Percentiles rank a stretch among this genome's conserved stretches.
phyloP scores from a whole-genome alignment of 2,888 invertebrate species.

The Ariolimax columbianus region DNA sequence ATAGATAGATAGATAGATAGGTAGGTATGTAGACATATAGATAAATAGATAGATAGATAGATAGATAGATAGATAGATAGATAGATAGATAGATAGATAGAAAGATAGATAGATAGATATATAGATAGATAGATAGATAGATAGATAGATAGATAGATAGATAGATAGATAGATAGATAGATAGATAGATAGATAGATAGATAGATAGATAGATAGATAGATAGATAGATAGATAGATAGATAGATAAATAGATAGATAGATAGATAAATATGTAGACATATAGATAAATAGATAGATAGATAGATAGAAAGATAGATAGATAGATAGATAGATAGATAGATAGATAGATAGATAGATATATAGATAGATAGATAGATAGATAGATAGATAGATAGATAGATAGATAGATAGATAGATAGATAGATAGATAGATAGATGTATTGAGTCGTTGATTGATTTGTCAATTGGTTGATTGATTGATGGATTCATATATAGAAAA shows the following conservation, averaged over 20 bases:
- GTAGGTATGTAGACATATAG: too few relatives aligned
- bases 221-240: slow-evolving; percentile 14
- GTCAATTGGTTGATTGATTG: too few relatives aligned
- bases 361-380: slow-evolving; percentile 14
- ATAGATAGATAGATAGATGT: too few relatives aligned
- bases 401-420: slow-evolving; percentile 14
- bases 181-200: slow-evolving; percentile 14
- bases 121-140: slow-evolving; percentile 14
- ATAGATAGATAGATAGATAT: slow-evolving; percentile 14
- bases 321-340: slow-evolving; percentile 14
- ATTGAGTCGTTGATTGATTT: too few relatives aligned
- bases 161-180: slow-evolving; percentile 14
- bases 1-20: background rate
- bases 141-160: slow-evolving; percentile 14
- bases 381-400: slow-evolving; percentile 14
- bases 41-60: too few relatives aligned
- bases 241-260: too few relatives aligned
- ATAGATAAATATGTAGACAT: too few relatives aligned
- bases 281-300: too few relatives aligned
- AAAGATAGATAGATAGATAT: too few relatives aligned
- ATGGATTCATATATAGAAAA: background rate
- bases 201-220: slow-evolving; percentile 14
- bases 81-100: background rate
- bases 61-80: background rate
- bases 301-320: slow-evolving; percentile 10